These are phyloP conservation scores for Aelia acuminata DNA, from an alignment of 2,888 invertebrate species.

Conservation along the genomic window DNA sequence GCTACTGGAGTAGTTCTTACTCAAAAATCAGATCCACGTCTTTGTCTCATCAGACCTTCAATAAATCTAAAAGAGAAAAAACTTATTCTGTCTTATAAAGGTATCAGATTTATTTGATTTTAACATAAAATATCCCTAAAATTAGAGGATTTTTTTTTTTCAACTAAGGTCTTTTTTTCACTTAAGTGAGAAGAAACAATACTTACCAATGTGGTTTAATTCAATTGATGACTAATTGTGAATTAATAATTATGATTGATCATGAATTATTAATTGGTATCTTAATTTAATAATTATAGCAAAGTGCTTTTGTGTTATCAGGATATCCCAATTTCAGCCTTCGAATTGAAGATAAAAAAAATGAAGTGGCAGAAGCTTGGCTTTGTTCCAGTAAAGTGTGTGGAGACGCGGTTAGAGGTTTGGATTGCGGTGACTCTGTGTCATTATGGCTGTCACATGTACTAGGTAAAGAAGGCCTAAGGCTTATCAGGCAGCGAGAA, in stretches of 20 bases:
- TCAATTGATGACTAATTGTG: background rate
- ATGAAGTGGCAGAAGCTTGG: conserved; percentile 68
- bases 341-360: conserved; percentile 37
- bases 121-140: no score
- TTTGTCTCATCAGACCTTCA: conserved; percentile 84
- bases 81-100: conserved; percentile 64
- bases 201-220: no score
- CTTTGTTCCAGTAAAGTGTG: conserved; percentile 88
- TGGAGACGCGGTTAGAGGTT: conserved; percentile 82
- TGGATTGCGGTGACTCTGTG: conserved; percentile 87
- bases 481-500: conserved; percentile 76
- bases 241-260: background rate
- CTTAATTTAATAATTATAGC: background rate
- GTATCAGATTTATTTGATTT: conserved; percentile 52
- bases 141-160: no score
- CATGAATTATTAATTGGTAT: background rate
- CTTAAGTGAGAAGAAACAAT: no score
- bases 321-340: conserved; percentile 49
- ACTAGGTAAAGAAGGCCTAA: conserved; percentile 78
- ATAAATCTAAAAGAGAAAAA: conserved; percentile 73
- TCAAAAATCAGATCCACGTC: conserved; percentile 85
- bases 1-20: conserved; percentile 86
- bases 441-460: conserved; percentile 86
- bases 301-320: background rate
- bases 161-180: background rate